Evolutionary conservation across 1,140 invertebrate species (phyloP).

Genomic region (Ips typographus): DNA sequence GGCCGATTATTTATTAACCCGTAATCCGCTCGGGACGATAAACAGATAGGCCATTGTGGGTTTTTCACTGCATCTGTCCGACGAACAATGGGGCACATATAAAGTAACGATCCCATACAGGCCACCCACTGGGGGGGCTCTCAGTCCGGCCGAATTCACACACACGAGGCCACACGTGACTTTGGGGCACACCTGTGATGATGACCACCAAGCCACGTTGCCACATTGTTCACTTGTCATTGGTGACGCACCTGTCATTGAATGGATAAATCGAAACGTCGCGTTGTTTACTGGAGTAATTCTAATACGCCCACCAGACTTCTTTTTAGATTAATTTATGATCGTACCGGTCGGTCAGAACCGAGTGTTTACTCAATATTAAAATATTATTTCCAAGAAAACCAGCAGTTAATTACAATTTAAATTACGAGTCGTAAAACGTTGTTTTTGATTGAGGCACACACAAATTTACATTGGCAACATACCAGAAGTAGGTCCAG

Average conservation of each 20-base stretch:
- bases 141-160: constrained; percentile 31
- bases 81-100: constrained; percentile 29
- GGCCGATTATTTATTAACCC: constrained; percentile 33
- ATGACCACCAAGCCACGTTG: too few relatives aligned
- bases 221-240: too few relatives aligned
- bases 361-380: too few relatives aligned
- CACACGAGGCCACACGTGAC: constrained; percentile 28
- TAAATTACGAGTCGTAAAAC: too few relatives aligned
- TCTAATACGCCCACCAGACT: background rate
- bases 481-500: too few relatives aligned
- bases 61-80: constrained; percentile 32
- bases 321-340: background rate
- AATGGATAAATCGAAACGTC: too few relatives aligned
- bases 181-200: constrained; percentile 25
- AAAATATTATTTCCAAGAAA: too few relatives aligned
- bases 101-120: constrained; percentile 25
- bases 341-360: too few relatives aligned
- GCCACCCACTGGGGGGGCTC: constrained; percentile 25
- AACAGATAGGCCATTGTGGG: constrained; percentile 31
- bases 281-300: constrained; percentile 3
- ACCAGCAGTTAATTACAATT: too few relatives aligned
- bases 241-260: too few relatives aligned
- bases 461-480: too few relatives aligned
- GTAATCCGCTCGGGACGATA: constrained; percentile 28
- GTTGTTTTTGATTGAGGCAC: too few relatives aligned